Evolutionary conservation across 2,113 vertebrate genomes (phyloP).

Genomic region (Irena cyanogastra): DNA sequence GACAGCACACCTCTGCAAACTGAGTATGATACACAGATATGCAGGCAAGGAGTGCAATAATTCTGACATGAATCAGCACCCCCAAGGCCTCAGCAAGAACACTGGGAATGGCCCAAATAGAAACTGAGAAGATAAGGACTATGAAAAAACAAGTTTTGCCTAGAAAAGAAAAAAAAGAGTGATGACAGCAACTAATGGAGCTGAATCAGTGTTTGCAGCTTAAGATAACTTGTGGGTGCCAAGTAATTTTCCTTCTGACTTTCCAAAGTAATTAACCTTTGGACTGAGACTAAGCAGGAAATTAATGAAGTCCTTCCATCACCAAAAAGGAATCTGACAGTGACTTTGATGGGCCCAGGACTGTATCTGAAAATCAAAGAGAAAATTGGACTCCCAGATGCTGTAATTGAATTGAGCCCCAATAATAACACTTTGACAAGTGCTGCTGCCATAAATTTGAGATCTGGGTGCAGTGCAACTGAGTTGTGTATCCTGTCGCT

Average conservation of each 20-base stretch:
- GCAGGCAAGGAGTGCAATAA: neutral
- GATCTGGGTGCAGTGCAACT: neutral
- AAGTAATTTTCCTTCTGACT: constrained; percentile 8
- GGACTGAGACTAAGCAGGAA: constrained; percentile 9
- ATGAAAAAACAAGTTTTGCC: neutral
- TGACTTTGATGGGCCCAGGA: neutral
- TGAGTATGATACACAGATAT: accelerated
- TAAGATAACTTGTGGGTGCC: neutral
- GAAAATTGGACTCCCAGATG: neutral
- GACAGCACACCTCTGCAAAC: neutral
- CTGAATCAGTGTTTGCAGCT: neutral
- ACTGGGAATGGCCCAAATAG: accelerated
- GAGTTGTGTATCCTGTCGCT: neutral
- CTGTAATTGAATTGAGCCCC: neutral
- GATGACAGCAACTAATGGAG: neutral
- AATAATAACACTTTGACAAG: neutral
- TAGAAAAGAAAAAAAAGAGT: neutral
- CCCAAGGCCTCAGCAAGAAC: neutral
- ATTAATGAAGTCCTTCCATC: constrained; percentile 3
- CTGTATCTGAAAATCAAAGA: neutral
- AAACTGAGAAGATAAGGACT: neutral
- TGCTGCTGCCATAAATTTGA: neutral
- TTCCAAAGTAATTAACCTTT: constrained; percentile 50
- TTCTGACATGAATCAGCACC: neutral
- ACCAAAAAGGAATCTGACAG: neutral